Percentiles rank a stretch among this genome's conserved stretches.
These are phyloP conservation scores for Boleophthalmus pectinirostris DNA, from an alignment of 2,113 vertebrate genomes.

Conservation along the genomic window DNA sequence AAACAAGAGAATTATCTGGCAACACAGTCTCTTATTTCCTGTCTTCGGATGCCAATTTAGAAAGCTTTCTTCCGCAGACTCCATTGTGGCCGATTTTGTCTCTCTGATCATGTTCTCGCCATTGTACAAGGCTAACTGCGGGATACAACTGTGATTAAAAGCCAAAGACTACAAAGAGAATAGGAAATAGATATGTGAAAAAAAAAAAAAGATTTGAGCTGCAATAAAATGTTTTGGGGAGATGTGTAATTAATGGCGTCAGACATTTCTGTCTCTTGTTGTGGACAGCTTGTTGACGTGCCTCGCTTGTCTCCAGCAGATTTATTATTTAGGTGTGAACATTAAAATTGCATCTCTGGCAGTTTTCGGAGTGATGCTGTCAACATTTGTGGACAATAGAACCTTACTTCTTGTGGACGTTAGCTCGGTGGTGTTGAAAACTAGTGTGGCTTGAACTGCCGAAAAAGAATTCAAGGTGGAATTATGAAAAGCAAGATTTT, in stretches of 20 bases:
- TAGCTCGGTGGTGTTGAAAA: slow-evolving; percentile 1
- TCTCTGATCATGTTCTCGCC: slow-evolving; percentile 33
- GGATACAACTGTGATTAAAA: slow-evolving; percentile 42
- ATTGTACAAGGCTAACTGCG: slow-evolving; percentile 40
- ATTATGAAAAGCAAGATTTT: not conserved
- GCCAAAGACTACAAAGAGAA: slow-evolving; percentile 20
- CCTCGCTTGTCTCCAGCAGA: slow-evolving; percentile 33
- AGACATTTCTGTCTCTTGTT: not conserved
- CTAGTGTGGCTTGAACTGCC: not conserved
- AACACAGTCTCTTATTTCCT: slow-evolving; percentile 38
- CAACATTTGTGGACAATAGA: slow-evolving; percentile 16
- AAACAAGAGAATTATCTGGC: slow-evolving; percentile 13
- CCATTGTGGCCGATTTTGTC: slow-evolving; percentile 36
- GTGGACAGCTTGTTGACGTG: slow-evolving; percentile 12
- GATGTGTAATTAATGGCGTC: slow-evolving; percentile 23
- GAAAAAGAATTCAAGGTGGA: not conserved
- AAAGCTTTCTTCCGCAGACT: slow-evolving; percentile 46
- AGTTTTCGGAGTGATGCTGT: slow-evolving; percentile 33
- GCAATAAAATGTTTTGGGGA: slow-evolving; percentile 13
- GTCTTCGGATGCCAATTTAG: slow-evolving; percentile 45
- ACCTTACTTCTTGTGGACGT: not conserved
- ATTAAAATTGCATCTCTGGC: slow-evolving; percentile 48
- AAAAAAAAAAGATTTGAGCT: slow-evolving; percentile 16
- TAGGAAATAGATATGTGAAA: not conserved
- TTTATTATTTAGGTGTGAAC: slow-evolving; percentile 54